Evolutionary conservation across 2,113 vertebrate genomes (phyloP), one percentile per base, ranked within the genome.

Genomic region (Pituophis catenifer): DNA sequence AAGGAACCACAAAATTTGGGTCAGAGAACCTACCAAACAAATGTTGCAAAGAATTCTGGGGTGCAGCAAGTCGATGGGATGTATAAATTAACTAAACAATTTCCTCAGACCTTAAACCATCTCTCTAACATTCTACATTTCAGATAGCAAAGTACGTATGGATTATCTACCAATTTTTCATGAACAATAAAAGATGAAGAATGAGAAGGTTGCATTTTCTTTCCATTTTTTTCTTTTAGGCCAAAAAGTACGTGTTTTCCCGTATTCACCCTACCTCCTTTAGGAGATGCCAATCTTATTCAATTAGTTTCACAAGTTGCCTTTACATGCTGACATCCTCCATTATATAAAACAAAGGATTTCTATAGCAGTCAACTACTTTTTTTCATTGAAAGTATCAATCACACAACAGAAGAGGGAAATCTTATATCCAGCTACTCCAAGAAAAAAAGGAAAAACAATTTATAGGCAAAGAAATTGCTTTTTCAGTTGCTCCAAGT

Each of bases 391-490:
- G 94, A 94, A 94, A 33, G 44, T 97, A 96, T 95, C 97, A 97
- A 94, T 97, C 97, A 96, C 4, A 59, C 2, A 5, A 93, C 85
- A 93, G 94, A 95, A 94, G 88, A 94, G 95, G 97, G 93, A 88
- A 86, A 90, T 90, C 89, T 89, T 92, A 92, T 85, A 94, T 94
- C 94, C 94, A 94, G 81, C 93, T 94, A 92, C 94, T 96, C 26
- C 90, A 96, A 97, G 93, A 62, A 29, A 95, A 97, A 93, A 95
- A 87, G 90, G 92, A 93, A 95, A 97, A 97, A 94, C 95, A 96
- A 98, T 97, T 97, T 96, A 94, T 95, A 95, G 92, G 86, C 65
- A 96, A 93, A 95, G 94, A 94, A 96, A 97, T 95, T 94, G 91
- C 94, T 97, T 95, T 94, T 94, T 94, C 95, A 92, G 0, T 95